Conservation (phyloP, 2,888 invertebrate species). For the Oscheius myriophilus region DNA sequence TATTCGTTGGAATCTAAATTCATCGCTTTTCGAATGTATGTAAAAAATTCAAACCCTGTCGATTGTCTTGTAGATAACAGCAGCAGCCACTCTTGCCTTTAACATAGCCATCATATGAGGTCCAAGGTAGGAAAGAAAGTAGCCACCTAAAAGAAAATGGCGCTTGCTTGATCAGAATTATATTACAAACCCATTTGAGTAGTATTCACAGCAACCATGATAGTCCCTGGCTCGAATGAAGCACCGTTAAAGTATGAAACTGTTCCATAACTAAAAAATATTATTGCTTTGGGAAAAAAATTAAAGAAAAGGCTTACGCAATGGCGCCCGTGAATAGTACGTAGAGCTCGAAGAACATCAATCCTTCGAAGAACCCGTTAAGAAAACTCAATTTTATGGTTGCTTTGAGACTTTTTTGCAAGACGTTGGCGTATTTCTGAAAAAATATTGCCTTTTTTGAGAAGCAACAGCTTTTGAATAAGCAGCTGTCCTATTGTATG, state of each 20-base stretch:
- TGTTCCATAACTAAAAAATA: constrained; percentile 2
- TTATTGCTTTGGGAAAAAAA: neutral
- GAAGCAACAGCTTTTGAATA: too few species aligned
- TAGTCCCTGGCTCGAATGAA: constrained; percentile 27
- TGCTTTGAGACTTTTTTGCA: neutral
- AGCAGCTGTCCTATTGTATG: constrained; percentile 6
- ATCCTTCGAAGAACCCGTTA: constrained; percentile 54
- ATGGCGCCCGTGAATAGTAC: constrained; percentile 33
- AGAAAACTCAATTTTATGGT: constrained; percentile 35
- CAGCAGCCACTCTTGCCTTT: constrained; percentile 43
- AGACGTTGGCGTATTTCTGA: constrained; percentile 19
- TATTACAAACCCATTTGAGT: constrained; percentile 18
- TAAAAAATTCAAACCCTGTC: constrained; percentile 29
- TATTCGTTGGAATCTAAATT: constrained; percentile 3
- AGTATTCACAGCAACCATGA: constrained; percentile 27
- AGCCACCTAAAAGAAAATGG: constrained; percentile 38
- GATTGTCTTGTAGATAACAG: constrained; percentile 38
- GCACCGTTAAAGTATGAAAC: constrained; percentile 5
- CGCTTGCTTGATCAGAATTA: neutral
- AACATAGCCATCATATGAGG: constrained; percentile 45
- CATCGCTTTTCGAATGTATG: neutral
- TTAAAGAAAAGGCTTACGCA: neutral
- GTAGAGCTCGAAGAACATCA: constrained; percentile 46
- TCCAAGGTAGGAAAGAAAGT: constrained; percentile 42
- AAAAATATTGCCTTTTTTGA: too few species aligned